Evolutionary conservation across 2,888 invertebrate genomes (phyloP).

Genomic region (Drosophila greeni): DNA sequence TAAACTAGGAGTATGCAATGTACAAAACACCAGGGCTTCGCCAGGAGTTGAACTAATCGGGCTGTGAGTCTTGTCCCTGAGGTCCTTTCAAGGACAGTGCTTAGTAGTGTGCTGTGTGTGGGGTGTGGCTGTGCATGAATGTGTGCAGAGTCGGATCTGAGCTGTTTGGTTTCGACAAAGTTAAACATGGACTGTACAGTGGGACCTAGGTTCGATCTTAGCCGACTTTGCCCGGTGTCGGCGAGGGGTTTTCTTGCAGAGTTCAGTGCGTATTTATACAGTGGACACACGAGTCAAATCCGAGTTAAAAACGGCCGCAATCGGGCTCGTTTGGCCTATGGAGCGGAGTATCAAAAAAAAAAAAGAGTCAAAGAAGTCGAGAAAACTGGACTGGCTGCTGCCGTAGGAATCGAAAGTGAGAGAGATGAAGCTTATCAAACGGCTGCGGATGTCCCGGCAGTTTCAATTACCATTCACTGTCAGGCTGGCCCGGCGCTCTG

Average conservation of each 20-base stretch:
- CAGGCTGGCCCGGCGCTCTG: constrained; percentile 80
- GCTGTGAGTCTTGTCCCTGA: constrained; percentile 28
- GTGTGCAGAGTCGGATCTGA: constrained; percentile 52
- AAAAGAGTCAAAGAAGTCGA: constrained; percentile 54
- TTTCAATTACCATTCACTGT: constrained; percentile 81
- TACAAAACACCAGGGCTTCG: constrained; percentile 33
- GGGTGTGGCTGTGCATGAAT: constrained; percentile 49
- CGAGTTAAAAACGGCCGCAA: constrained; percentile 38
- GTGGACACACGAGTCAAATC: constrained; percentile 7
- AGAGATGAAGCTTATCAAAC: neutral
- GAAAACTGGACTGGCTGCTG: constrained; percentile 46
- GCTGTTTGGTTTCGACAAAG: constrained; percentile 53
- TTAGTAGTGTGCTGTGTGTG: constrained; percentile 45
- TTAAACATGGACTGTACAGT: constrained; percentile 6
- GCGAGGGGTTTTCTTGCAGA: neutral
- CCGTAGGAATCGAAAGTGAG: constrained; percentile 9
- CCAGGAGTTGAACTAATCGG: constrained; percentile 14
- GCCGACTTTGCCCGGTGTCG: constrained; percentile 29
- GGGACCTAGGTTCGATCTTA: constrained; percentile 37
- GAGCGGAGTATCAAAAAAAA: constrained; percentile 30
- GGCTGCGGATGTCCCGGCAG: neutral
- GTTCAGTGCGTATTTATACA: constrained; percentile 24
- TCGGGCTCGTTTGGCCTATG: constrained; percentile 48
- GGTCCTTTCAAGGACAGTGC: constrained; percentile 9
- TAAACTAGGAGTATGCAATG: constrained; percentile 36